phyloP scores from a whole-genome alignment of 2,797 vertebrate genomes.

The Eulemur albifrons region DNA sequence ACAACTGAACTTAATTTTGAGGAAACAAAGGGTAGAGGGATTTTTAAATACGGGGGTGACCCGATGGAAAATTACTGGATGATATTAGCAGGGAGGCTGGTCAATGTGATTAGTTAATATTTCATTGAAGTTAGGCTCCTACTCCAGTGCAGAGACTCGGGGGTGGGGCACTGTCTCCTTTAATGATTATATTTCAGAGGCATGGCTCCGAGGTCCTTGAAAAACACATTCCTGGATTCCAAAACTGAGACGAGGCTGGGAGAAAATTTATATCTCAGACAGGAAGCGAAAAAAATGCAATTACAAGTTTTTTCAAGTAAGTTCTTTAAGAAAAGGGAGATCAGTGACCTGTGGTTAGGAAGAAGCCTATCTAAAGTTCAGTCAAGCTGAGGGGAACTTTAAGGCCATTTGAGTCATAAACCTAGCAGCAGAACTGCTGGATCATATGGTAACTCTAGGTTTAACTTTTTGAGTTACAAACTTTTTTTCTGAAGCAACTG shows the following conservation, averaged over 20 bases:
- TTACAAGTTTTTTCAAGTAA: neutral
- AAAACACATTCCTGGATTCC: neutral
- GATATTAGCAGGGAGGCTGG: neutral
- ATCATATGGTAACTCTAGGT: neutral
- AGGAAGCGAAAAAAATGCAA: neutral
- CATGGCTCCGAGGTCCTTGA: neutral
- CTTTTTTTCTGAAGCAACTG: neutral
- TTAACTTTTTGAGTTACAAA: neutral
- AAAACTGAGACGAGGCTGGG: neutral
- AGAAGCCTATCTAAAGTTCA: neutral
- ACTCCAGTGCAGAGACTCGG: fast-evolving
- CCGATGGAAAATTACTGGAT: neutral
- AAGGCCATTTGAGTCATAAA: neutral
- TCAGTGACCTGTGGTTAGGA: neutral
- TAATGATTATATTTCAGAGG: neutral
- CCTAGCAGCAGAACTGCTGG: neutral
- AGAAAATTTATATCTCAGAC: neutral
- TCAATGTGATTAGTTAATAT: neutral
- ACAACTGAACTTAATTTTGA: neutral
- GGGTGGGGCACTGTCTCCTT: neutral
- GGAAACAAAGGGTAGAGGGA: neutral
- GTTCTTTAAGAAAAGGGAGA: neutral
- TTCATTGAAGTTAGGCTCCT: neutral
- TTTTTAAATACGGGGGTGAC: neutral
- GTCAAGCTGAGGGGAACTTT: neutral